Evolutionary conservation across 2,888 invertebrate species (phyloP), one percentile per base, ranked within the genome.

Genomic region (Diarsia dahlii): DNA sequence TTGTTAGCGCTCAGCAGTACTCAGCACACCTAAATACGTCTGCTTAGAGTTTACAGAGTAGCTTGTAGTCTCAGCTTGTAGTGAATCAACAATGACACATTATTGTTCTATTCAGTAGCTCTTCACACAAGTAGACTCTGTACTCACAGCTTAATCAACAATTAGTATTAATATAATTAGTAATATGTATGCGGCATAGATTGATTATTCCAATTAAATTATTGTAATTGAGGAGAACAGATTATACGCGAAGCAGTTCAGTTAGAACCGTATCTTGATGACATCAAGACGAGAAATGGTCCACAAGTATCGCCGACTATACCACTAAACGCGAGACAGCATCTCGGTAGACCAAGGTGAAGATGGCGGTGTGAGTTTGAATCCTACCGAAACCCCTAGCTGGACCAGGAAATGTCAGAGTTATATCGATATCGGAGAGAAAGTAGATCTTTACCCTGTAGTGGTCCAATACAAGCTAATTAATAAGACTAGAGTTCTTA

Each of bases 81-180:
- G 23, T n/a, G 46, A 48, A 28, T 28, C n/a, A 62, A 70, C 23
- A 48, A 18, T 54, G 18, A 15, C 77, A 68, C 34, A 28, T 46
- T 3, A 63, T n/a, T 12, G n/a, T 52, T 54, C 50, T 6, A 46
- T 48, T 48, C 34, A 56, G 20, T 28, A 64, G 50, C 45, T 66
- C 75, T 64, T 58, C 50, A 45, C 34, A 15, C 34, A 54, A 78
- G n/a, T 18, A 71, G 20, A 15, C 39, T 5, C 39, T 5, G 39
- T 28, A 60, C 65, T 45, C 60, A 39, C 39, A n/a, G 34, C 34
- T 8, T 68, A 77, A 79, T 82, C 68, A 28, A 81, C 76, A 63
- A 15, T 34, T 50, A 66, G 8, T 13, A 67, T 34, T 34, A 67
- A 76, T 82, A 56, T 76, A 63, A 81, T 76, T 67, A 82, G 54